These are phyloP conservation scores for Pocillopora meandrina DNA, from an alignment of 92 coral and sea anemone species.

Conservation along the genomic window DNA sequence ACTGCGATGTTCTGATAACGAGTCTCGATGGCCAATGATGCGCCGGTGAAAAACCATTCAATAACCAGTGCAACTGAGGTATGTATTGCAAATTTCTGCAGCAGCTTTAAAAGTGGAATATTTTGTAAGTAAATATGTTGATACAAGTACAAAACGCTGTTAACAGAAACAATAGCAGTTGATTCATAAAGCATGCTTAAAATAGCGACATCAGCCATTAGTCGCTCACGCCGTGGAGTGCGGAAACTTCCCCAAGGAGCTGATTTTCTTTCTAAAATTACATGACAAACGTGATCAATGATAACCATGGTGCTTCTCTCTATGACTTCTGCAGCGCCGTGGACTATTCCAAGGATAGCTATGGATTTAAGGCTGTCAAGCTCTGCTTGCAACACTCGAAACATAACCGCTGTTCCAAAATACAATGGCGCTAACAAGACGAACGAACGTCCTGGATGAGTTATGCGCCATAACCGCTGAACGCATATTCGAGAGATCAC, in stretches of 20 bases:
- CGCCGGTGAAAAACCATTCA: conserved; percentile 16
- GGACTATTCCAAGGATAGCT: conserved; percentile 22
- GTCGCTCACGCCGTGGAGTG: conserved; percentile 53
- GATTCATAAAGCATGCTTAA: conserved; percentile 49
- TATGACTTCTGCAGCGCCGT: conserved; percentile 35
- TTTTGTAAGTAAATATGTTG: conserved; percentile 10
- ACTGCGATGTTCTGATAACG: not conserved
- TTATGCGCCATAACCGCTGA: conserved; percentile 1
- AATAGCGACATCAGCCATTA: conserved; percentile 43
- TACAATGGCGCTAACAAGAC: conserved; percentile 19
- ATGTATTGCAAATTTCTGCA: not conserved
- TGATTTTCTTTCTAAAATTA: conserved; percentile 3
- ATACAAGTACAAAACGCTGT: conserved; percentile 17
- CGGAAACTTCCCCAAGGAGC: conserved; percentile 52
- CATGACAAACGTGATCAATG: conserved; percentile 15
- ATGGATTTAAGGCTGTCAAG: conserved; percentile 5
- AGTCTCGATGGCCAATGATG: not conserved
- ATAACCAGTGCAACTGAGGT: not conserved
- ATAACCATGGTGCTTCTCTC: conserved; percentile 27
- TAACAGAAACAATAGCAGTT: conserved; percentile 27
- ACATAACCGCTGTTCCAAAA: conserved; percentile 7
- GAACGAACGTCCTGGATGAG: conserved; percentile 17
- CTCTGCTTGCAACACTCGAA: conserved; percentile 24
- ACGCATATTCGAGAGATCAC: conserved; percentile 10
- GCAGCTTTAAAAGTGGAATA: not conserved